These are phyloP conservation scores for Microtus montanus DNA, from an alignment of 2,113 vertebrate species.

Conservation along the genomic window DNA sequence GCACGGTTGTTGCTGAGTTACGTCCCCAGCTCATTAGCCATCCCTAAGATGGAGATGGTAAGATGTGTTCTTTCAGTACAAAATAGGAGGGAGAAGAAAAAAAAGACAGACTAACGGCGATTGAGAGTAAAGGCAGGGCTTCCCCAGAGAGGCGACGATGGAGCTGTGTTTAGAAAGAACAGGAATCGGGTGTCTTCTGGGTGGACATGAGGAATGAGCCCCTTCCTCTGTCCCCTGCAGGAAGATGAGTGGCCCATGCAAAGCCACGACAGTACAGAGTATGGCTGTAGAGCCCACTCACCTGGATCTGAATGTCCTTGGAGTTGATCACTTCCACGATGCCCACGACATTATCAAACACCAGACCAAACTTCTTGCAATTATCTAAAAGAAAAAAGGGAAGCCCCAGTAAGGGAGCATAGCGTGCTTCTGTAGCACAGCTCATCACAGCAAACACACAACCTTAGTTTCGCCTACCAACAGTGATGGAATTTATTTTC, in stretches of 20 bases:
- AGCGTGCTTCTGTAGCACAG: not conserved
- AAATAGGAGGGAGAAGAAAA: not conserved
- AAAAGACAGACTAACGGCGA: not conserved
- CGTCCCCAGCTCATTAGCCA: not conserved
- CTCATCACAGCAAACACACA: not conserved
- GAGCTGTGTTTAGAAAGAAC: not conserved
- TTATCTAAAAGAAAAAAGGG: conserved; percentile 88
- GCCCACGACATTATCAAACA: conserved; percentile 97
- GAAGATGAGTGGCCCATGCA: not conserved
- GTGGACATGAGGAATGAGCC: fast-evolving
- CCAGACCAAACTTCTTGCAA: conserved; percentile 96
- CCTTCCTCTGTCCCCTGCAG: not conserved
- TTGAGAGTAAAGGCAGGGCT: not conserved
- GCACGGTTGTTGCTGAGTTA: not conserved
- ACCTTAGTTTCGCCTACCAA: conserved; percentile 86
- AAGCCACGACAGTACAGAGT: not conserved
- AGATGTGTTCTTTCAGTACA: not conserved
- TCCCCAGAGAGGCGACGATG: not conserved
- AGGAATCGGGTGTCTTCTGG: not conserved
- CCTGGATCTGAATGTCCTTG: conserved; percentile 95
- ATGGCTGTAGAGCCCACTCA: conserved; percentile 61
- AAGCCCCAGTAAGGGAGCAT: not conserved
- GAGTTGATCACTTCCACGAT: conserved; percentile 99
- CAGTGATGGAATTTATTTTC: conserved; percentile 98
- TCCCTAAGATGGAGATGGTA: not conserved